These are phyloP conservation scores for Coptotermes formosanus DNA, from an alignment of 1,140 invertebrate genomes.

Conservation along the genomic window DNA sequence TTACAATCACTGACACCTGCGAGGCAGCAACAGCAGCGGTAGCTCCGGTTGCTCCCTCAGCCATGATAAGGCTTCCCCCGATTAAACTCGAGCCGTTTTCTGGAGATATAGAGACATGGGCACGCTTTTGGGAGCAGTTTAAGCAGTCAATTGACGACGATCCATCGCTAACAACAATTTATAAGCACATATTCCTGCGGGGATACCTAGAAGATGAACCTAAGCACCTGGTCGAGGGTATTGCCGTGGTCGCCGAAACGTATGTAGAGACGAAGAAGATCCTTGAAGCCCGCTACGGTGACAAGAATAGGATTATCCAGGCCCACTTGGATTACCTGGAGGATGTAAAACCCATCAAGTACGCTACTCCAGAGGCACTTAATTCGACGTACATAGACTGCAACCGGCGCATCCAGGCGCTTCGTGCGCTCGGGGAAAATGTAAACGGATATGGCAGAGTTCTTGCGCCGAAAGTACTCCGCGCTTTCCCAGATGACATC, in stretches of 20 bases:
- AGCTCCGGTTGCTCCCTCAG: neutral
- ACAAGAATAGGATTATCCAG: neutral
- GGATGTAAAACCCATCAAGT: neutral
- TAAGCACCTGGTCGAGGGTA: neutral
- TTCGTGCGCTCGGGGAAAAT: no score
- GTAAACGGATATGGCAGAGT: no score
- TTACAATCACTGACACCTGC: neutral
- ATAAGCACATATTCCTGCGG: neutral
- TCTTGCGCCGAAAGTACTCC: no score
- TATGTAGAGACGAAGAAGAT: no score
- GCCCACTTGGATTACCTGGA: neutral
- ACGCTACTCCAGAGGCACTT: neutral
- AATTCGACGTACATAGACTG: neutral
- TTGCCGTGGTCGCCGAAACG: neutral
- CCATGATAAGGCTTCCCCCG: neutral
- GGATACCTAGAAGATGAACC: neutral
- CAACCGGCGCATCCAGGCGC: neutral
- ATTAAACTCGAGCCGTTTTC: neutral
- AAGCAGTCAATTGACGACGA: neutral
- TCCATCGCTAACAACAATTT: neutral
- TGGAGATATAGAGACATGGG: neutral
- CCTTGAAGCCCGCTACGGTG: neutral
- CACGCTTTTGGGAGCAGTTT: neutral
- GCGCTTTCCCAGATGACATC: no score
- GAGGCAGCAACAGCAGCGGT: neutral